Evolutionary conservation across 2,113 vertebrate species (phyloP).

Genomic region (Rhagologus leucostigma): DNA sequence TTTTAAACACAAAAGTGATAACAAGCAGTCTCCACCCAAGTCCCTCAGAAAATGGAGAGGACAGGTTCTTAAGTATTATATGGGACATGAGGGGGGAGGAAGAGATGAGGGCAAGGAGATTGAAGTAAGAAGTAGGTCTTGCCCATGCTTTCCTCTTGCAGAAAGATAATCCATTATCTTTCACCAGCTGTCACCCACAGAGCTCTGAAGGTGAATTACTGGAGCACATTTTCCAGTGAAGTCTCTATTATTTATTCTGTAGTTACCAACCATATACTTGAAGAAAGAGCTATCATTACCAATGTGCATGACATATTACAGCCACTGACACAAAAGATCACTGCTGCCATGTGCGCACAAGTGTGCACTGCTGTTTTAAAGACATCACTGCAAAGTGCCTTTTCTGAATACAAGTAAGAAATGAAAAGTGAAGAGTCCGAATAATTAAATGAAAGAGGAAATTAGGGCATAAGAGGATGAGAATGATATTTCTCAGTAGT

Average conservation of each 20-base stretch:
- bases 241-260: not conserved
- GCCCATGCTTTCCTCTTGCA: constrained; percentile 13
- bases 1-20: not conserved
- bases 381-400: not conserved
- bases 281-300: not conserved
- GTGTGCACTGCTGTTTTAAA: not conserved
- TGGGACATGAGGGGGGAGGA: constrained; percentile 13
- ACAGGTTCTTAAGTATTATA: constrained; percentile 3
- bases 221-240: not conserved
- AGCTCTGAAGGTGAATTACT: constrained; percentile 1
- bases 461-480: not conserved
- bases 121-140: constrained; percentile 71
- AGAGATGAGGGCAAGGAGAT: constrained; percentile 27
- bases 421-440: not conserved
- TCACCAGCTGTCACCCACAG: constrained; percentile 71
- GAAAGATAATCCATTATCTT: constrained; percentile 75
- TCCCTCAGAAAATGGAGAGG: not conserved
- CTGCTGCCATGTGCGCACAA: not conserved
- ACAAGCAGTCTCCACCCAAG: not conserved
- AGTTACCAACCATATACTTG: not conserved
- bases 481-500: not conserved
- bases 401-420: not conserved
- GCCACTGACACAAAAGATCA: not conserved
- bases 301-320: not conserved
- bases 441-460: not conserved